Conservation (phyloP, 2,113 vertebrate species). For the Cervus canadensis region DNA sequence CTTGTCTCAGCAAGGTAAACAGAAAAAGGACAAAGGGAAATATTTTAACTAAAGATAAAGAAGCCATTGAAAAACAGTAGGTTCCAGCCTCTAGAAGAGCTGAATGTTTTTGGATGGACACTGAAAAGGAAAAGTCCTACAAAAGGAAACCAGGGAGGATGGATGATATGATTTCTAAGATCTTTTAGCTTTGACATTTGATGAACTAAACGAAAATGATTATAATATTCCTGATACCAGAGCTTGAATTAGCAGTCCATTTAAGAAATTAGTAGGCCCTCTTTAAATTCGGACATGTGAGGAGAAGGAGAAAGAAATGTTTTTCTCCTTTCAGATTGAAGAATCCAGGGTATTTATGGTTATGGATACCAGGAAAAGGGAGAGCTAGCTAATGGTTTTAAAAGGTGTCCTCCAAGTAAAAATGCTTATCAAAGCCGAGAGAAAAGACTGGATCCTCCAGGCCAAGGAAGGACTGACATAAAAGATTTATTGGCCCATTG, state of each 20-base stretch:
- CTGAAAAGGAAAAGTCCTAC: neutral
- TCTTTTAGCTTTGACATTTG: conserved; percentile 10
- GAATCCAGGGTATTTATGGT: conserved; percentile 27
- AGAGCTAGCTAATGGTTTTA: neutral
- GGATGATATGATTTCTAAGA: neutral
- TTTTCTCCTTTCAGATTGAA: conserved; percentile 15
- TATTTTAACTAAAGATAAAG: conserved; percentile 14
- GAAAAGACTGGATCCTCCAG: neutral
- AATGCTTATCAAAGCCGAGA: conserved; percentile 3
- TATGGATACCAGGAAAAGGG: neutral
- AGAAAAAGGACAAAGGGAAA: neutral
- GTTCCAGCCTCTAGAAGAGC: neutral
- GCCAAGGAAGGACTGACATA: neutral
- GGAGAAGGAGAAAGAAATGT: neutral
- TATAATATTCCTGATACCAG: neutral
- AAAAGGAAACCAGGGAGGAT: neutral
- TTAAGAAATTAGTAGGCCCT: neutral
- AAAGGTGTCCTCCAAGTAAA: conserved; percentile 3
- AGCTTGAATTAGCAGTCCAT: neutral
- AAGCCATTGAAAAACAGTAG: neutral
- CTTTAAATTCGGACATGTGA: conserved; percentile 1
- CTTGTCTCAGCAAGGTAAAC: neutral
- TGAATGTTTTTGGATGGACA: neutral
- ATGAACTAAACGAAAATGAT: neutral
- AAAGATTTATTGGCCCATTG: neutral